These are phyloP conservation scores for Melitaea athalia DNA, from an alignment of 2,888 invertebrate species.

Conservation along the genomic window DNA sequence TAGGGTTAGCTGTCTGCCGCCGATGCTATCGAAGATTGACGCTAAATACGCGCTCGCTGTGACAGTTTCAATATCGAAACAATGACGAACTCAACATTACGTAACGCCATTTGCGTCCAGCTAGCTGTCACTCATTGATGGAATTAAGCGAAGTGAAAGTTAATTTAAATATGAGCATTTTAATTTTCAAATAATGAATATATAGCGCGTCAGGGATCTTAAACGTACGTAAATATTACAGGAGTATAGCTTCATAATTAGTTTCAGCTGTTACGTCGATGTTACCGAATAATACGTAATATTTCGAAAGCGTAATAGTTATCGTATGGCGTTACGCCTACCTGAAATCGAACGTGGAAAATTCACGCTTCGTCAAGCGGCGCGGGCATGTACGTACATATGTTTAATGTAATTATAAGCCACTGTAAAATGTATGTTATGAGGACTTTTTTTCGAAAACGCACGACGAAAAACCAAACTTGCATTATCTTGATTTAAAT, in stretches of 20 bases:
- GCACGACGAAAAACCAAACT: background rate
- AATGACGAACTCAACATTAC: slow-evolving; percentile 73
- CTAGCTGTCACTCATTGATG: slow-evolving; percentile 60
- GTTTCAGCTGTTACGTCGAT: slow-evolving; percentile 67
- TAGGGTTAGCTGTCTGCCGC: slow-evolving; percentile 53
- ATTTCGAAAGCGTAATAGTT: slow-evolving; percentile 76
- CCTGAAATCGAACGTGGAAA: slow-evolving; percentile 80
- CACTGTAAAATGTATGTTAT: slow-evolving; percentile 4
- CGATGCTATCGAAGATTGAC: slow-evolving; percentile 79
- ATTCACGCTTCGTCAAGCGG: slow-evolving; percentile 76
- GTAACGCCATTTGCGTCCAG: slow-evolving; percentile 70
- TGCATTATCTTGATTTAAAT: slow-evolving; percentile 47
- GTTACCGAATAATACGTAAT: slow-evolving; percentile 78
- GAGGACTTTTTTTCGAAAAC: background rate
- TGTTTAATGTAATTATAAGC: slow-evolving; percentile 15
- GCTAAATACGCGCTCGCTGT: slow-evolving; percentile 77
- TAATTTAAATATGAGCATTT: slow-evolving; percentile 41
- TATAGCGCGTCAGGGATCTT: slow-evolving; percentile 27
- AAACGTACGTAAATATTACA: slow-evolving; percentile 32
- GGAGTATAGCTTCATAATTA: slow-evolving; percentile 48
- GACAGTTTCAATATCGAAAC: slow-evolving; percentile 78
- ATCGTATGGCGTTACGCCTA: slow-evolving; percentile 72
- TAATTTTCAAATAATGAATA: slow-evolving; percentile 30
- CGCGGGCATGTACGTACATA: slow-evolving; percentile 41
- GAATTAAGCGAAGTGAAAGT: slow-evolving; percentile 56